Evolutionary conservation across 1,140 invertebrate species (phyloP).

Genomic region (Leptopilina clavipes): DNA sequence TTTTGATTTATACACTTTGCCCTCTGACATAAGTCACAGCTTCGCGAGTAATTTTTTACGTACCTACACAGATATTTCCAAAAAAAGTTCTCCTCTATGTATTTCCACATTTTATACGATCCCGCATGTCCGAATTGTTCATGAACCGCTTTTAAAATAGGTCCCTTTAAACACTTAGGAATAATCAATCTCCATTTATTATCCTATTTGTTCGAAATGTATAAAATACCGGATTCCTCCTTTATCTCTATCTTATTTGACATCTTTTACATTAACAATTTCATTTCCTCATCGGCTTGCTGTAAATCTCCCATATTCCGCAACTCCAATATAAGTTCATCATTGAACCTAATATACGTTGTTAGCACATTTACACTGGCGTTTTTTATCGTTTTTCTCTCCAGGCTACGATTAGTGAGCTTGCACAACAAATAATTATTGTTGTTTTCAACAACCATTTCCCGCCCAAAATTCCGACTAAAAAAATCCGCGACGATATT

Average conservation of each 20-base stretch:
- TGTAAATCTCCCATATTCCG: not conserved
- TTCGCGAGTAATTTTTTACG: constrained; percentile 43
- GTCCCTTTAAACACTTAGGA: too few relatives aligned
- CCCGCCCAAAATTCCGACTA: not conserved
- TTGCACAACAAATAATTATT: not conserved
- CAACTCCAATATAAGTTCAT: not conserved
- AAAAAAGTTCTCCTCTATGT: constrained; percentile 41
- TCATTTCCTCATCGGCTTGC: too few relatives aligned
- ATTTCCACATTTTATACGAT: too few relatives aligned
- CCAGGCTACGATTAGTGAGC: not conserved
- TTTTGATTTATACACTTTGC: constrained; percentile 36
- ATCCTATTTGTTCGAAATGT: too few relatives aligned
- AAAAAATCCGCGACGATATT: not conserved
- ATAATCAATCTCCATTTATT: too few relatives aligned
- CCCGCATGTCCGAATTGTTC: too few relatives aligned
- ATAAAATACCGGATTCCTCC: too few relatives aligned
- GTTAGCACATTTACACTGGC: not conserved
- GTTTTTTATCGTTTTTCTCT: not conserved
- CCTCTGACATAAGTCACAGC: constrained; percentile 48
- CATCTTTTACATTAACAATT: too few relatives aligned
- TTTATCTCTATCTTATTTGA: too few relatives aligned
- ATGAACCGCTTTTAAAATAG: too few relatives aligned
- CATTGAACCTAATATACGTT: not conserved
- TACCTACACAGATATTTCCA: constrained; percentile 46
- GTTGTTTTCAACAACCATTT: not conserved